Evolutionary conservation across 2,113 vertebrate species (phyloP), one percentile per base, ranked within the genome.

Genomic region (Macquaria australasica): DNA sequence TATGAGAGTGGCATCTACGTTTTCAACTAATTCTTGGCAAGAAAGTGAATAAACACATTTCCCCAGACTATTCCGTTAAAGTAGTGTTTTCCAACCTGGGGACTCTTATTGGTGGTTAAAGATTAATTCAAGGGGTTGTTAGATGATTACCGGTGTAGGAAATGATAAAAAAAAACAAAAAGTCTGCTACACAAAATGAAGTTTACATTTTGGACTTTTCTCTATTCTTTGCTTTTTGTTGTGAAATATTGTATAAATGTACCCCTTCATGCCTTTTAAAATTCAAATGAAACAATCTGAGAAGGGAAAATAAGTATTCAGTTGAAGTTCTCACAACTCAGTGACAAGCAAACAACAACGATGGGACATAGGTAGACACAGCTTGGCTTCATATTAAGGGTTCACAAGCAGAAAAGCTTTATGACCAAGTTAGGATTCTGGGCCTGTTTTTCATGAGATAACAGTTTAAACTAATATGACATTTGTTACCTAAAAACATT

Each of bases 141-240:
- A n/a, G 43, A 81, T 73, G 50, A 73, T 87, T 39, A 53, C 45
- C 4, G 50, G 20, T n/a, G n/a, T n/a, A n/a, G n/a, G n/a, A n/a
- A n/a, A n/a, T n/a, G n/a, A n/a, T n/a, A n/a, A n/a, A n/a, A 23
- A 21, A 64, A 34, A 62, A 18, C 16, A 9, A 18, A 23, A 73
- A 60, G 64, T 28, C 9, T 43, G n/a, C 16, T 25, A 6, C 9
- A 37, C 6, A 51, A 78, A 63, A 34, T 77, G 2, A 60, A 7
- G 28, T 31, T 37, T 53, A 16, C 41, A 16, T 45, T 28, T 43
- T 31, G 28, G 2, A 31, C 21, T 39, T 39, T 56, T n/a, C 6
- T 34, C 21, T 39, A n/a, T 56, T n/a, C 6, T 34, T 14, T 31
- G 10, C 21, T 34, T 34, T 21, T 21, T 21, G 18, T 31, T 20